phyloP scores from a whole-genome alignment of 1,140 invertebrate genomes.

The Hypothenemus hampei region DNA sequence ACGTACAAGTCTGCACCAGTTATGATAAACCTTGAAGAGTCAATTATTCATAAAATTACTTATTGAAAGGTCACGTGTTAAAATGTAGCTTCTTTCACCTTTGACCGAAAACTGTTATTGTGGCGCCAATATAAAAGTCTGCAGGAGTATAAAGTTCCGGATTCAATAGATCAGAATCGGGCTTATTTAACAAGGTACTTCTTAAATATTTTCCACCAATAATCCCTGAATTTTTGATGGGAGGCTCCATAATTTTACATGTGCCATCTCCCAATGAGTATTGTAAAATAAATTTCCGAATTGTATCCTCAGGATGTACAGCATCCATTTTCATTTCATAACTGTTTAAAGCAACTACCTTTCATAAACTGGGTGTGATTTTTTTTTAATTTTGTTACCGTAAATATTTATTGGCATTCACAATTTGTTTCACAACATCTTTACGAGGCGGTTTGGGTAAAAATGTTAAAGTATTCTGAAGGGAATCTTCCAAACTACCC shows the following conservation, averaged over 20 bases:
- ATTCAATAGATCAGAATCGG: constrained; percentile 54
- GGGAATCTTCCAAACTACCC: constrained; percentile 68
- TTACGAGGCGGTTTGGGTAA: constrained; percentile 65
- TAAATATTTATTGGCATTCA: constrained; percentile 54
- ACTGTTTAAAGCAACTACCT: constrained; percentile 35
- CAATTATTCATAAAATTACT: not conserved
- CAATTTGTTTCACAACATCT: constrained; percentile 58
- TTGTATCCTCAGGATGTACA: constrained; percentile 62
- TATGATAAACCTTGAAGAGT: constrained; percentile 53
- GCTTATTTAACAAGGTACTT: constrained; percentile 62
- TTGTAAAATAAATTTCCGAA: constrained; percentile 60
- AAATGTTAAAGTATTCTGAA: constrained; percentile 63
- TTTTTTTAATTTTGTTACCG: constrained; percentile 8
- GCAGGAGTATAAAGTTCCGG: constrained; percentile 61
- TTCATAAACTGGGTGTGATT: not conserved
- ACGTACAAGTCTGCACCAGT: constrained; percentile 63
- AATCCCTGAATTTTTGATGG: constrained; percentile 62
- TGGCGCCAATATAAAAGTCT: constrained; percentile 63
- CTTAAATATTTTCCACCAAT: constrained; percentile 66
- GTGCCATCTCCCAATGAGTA: constrained; percentile 61
- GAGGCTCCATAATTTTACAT: constrained; percentile 58
- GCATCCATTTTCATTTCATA: constrained; percentile 62
- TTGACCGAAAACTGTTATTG: constrained; percentile 59
- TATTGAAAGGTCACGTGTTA: no score
- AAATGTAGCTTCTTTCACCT: no score